Evolutionary conservation across 2,113 vertebrate species (phyloP).

Genomic region (Pavo muticus): DNA sequence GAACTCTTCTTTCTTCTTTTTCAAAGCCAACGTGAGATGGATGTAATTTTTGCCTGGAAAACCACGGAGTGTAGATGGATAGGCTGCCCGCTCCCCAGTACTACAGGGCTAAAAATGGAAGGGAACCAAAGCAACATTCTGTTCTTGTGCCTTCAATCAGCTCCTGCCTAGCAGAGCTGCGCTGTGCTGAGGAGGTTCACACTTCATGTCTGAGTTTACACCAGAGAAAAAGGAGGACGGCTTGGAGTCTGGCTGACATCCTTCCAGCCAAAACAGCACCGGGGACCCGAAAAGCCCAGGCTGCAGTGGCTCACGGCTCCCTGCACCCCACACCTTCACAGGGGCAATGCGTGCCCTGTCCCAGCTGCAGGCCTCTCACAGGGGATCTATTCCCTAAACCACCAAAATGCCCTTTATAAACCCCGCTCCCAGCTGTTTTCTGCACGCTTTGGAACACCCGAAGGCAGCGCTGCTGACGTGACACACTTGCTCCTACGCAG

Average conservation of each 20-base stretch:
- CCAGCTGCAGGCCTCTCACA: not conserved
- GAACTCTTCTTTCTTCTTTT: not conserved
- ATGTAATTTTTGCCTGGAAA: not conserved
- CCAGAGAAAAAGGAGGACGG: not conserved
- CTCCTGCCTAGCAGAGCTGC: not conserved
- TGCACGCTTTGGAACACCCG: not conserved
- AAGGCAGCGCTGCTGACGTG: fast-evolving
- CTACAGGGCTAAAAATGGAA: not conserved
- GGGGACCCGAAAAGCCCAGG: fast-evolving
- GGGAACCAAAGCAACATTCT: not conserved
- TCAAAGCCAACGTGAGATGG: not conserved
- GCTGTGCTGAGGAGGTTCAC: not conserved
- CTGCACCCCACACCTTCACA: fast-evolving
- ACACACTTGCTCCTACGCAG: fast-evolving
- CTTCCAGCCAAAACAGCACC: not conserved
- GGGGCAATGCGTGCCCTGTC: fast-evolving
- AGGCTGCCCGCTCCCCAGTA: not conserved
- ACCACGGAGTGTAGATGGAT: fast-evolving
- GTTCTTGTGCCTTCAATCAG: not conserved
- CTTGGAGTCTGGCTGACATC: not conserved
- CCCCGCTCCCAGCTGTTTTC: not conserved
- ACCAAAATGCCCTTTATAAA: not conserved
- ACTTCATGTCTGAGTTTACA: not conserved
- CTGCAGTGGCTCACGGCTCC: fast-evolving
- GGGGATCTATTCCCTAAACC: fast-evolving